Percentiles rank a stretch among this genome's conserved stretches.
phyloP scores from a whole-genome alignment of 2,888 invertebrate genomes.

The Agrochola lychnidis region DNA sequence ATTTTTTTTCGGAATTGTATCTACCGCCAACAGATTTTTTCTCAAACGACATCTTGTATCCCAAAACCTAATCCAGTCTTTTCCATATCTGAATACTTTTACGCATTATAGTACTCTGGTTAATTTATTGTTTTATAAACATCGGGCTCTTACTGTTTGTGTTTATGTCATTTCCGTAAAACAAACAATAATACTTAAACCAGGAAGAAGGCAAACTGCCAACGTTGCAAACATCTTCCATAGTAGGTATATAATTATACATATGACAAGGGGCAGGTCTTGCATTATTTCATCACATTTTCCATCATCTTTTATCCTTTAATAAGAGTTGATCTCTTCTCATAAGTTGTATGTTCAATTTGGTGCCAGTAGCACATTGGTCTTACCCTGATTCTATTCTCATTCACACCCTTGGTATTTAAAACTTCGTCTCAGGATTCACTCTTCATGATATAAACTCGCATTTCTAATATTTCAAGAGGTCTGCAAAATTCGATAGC shows the following conservation, averaged over 20 bases:
- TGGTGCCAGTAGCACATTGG: not conserved
- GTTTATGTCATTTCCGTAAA: slow-evolving; percentile 24
- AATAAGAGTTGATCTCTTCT: not conserved
- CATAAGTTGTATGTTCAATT: not conserved
- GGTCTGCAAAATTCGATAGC: not conserved
- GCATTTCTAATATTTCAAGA: not conserved
- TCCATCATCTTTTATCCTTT: not conserved
- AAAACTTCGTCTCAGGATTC: not conserved
- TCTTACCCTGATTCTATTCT: not conserved
- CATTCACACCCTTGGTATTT: not conserved
- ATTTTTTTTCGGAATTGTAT: not conserved
- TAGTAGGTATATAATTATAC: not conserved
- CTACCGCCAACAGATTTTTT: not conserved
- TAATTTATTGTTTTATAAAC: slow-evolving; percentile 1
- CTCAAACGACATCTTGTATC: not conserved
- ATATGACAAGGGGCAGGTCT: not conserved
- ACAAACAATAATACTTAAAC: slow-evolving; percentile 27
- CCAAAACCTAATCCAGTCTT: not conserved
- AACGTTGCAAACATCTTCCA: slow-evolving; percentile 6
- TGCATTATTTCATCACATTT: slow-evolving; percentile 15
- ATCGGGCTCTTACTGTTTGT: not conserved
- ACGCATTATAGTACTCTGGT: not conserved
- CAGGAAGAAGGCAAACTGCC: slow-evolving; percentile 52
- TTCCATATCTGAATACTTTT: not conserved
- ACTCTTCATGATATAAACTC: not conserved